Percentiles rank a stretch among this genome's conserved stretches.
phyloP scores from a whole-genome alignment of 2,888 invertebrate species.

The Therioaphis trifolii region DNA sequence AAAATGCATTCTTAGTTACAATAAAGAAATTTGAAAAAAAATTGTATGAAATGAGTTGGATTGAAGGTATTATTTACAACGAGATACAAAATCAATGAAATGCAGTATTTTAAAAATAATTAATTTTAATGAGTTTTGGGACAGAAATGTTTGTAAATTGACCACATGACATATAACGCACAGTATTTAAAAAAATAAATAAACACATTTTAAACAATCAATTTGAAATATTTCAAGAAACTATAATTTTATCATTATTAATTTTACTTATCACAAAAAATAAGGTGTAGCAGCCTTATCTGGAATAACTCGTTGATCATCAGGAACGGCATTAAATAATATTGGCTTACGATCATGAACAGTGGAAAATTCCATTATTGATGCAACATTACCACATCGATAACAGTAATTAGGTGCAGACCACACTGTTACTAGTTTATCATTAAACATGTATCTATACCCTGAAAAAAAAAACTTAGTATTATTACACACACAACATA shows the following conservation, averaged over 20 bases:
- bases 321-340: slow-evolving; percentile 95
- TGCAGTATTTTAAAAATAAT: slow-evolving; percentile 44
- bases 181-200: slow-evolving; percentile 43
- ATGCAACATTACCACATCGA: slow-evolving; percentile 97
- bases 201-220: slow-evolving; percentile 34
- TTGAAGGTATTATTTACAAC: not conserved
- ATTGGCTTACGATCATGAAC: slow-evolving; percentile 83
- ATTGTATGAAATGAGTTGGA: not conserved
- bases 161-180: slow-evolving; percentile 24
- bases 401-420: slow-evolving; percentile 99
- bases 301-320: slow-evolving; percentile 92
- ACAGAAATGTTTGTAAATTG: slow-evolving; percentile 25
- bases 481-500: no score
- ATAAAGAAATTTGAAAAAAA: slow-evolving; percentile 18
- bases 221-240: slow-evolving; percentile 27
- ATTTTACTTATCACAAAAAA: slow-evolving; percentile 77
- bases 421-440: slow-evolving; percentile 97
- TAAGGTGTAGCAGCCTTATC: slow-evolving; percentile 94
- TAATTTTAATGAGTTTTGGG: slow-evolving; percentile 49
- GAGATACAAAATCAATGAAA: slow-evolving; percentile 17
- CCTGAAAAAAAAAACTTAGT: slow-evolving; percentile 73
- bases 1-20: not conserved
- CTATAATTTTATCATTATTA: slow-evolving; percentile 27
- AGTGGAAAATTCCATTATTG: slow-evolving; percentile 89
- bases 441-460: slow-evolving; percentile 97